These are phyloP conservation scores for Baryphthengus martii DNA, from an alignment of 2,113 vertebrate genomes.

Conservation along the genomic window DNA sequence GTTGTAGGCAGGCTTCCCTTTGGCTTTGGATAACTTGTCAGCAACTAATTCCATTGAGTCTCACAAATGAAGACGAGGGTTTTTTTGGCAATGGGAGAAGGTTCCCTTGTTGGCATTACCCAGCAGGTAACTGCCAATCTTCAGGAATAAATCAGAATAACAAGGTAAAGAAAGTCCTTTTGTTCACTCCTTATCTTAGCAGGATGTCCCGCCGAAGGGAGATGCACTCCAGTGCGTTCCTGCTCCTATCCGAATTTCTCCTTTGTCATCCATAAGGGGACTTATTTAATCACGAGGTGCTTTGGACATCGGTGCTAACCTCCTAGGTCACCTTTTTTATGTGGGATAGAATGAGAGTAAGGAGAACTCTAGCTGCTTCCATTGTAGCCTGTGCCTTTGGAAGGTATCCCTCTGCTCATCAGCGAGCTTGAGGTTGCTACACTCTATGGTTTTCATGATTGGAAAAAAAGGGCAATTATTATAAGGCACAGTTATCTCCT, in stretches of 20 bases:
- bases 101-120: neutral
- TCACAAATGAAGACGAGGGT: neutral
- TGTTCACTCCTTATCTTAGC: neutral
- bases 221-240: neutral
- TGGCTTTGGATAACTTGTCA: neutral
- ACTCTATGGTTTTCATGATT: neutral
- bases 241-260: neutral
- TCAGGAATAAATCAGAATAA: neutral
- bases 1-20: neutral
- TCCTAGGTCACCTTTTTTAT: neutral
- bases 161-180: neutral
- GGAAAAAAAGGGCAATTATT: neutral
- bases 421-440: neutral
- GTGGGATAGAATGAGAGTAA: neutral
- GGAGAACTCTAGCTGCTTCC: neutral
- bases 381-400: neutral
- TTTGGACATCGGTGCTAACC: neutral
- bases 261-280: neutral
- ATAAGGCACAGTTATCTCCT: neutral
- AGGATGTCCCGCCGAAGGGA: neutral
- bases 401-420: neutral
- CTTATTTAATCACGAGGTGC: neutral
- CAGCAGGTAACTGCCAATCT: neutral
- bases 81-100: neutral
- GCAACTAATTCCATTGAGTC: neutral